Base-by-base conservation (phyloP, 2,888 invertebrate genomes). In the Pseudolycoriella hygida region DNA sequence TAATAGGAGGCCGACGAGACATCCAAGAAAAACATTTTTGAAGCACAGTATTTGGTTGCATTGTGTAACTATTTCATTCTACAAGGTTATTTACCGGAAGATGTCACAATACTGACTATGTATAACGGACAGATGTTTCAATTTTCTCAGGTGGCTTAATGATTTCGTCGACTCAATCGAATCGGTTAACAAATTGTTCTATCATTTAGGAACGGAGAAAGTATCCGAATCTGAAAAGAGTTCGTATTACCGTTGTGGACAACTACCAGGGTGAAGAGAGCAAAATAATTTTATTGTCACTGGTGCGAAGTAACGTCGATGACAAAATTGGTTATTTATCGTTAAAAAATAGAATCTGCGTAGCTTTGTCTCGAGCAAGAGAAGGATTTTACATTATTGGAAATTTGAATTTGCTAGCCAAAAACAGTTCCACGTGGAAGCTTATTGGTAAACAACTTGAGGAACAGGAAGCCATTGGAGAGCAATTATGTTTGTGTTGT, bases 211-310 rank as follows among this genome's bases (percentile, higher is more conserved):
- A 55, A 44, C 51, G 54, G 32, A 55, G 56, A 42, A 49, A 55
- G 3, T 51, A 50, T 47, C 44, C 51, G 2, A 43, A 48, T 8
- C 46, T 53, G 1, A 42, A 61, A 20, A 68, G 71, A 34, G 69
- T 82, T 5, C 67, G 70, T 49, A 71, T 82, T 17, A 71, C 75
- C 0, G 75, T 76, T 1, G 77, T 86, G 2, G 86, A 87, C 58
- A 84, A 81, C 57, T 87, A 74, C 55, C 87, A 87, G 66, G 86
- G 87, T 0, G 78, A 84, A 56, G 86, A 85, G 67, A 78, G 74
- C 56, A 76, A 76, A 57, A 82, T 87, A 54, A 77, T 87, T 44
- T 68, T 88, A 51, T 61, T 88, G 48, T 85, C 86, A 1, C 60
- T 88, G 12, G 87, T 88, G 0, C 71, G 87, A 56, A 85, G 78